Conservation (phyloP, 2,113 vertebrate genomes). For the Cercocebus atys region DNA sequence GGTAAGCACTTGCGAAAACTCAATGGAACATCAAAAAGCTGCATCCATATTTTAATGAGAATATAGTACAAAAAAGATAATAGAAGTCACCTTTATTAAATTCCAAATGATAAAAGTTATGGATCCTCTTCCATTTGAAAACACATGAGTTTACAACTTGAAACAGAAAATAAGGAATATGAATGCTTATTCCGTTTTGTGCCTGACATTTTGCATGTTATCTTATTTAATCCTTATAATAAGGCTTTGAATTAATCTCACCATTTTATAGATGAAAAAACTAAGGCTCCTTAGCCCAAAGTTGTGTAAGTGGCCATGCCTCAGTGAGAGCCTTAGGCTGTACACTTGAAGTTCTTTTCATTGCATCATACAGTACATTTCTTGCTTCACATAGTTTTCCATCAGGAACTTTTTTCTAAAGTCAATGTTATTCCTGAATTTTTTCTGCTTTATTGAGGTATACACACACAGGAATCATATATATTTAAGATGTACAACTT, state of each 20-base stretch:
- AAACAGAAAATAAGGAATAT: not conserved
- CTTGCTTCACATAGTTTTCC: not conserved
- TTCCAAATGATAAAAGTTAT: slow-evolving; percentile 18
- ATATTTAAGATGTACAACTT: not conserved
- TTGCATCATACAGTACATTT: not conserved
- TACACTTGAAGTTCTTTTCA: not conserved
- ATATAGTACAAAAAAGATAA: not conserved
- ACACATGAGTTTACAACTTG: not conserved
- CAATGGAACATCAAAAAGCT: not conserved
- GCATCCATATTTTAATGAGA: not conserved
- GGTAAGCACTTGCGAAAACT: slow-evolving; percentile 7
- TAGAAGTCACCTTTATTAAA: not conserved
- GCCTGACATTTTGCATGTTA: not conserved
- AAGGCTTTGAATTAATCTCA: not conserved
- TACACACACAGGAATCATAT: not conserved
- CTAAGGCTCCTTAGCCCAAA: not conserved
- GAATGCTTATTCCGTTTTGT: not conserved
- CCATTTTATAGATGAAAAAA: not conserved
- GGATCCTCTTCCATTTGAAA: not conserved
- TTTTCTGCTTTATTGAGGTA: not conserved
- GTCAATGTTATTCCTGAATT: not conserved
- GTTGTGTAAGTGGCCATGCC: not conserved
- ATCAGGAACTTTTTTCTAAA: not conserved
- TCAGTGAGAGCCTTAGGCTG: not conserved
- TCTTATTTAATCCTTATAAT: not conserved